Base-by-base conservation (phyloP, 2,888 invertebrate species). In the Lydus trimaculatus region DNA sequence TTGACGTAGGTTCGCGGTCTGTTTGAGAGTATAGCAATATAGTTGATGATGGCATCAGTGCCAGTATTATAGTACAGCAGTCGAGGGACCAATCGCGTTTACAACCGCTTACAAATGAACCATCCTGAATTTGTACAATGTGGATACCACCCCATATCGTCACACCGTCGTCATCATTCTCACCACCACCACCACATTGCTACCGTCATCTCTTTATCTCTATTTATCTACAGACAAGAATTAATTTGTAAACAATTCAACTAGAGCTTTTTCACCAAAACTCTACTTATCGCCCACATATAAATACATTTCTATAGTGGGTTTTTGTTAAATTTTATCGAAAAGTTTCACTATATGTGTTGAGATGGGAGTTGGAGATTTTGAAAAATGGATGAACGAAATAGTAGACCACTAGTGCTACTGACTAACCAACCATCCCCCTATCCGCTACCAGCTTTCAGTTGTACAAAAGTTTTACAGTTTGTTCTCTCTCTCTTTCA, bases 21-120 rank as follows among this genome's bases (percentile, higher is more conserved):
- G 82, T 82, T 82, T 82, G 81, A 80, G 82, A 83, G 83, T 81
- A 79, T 79, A 78, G 84, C 83, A 84, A 85, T 85, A 85, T 85
- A 84, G 81, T 84, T 85, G 85, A 85, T 84, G 84, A 81, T 79
- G 80, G 79, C 79, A 84, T 84, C 83, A 81, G 78, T 77, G 76
- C 75, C 75, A 78, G 81, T 82, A 86, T 86, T 85, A 85, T 81
- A 80, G 80, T 82, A 86, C 81, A 81, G 82, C 83, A 82, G 84
- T 80, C 81, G 75, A 76, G 85, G 85, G 86, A 85, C 83, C 84
- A 82, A 85, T 85, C 82, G 81, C 74, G 80, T 81, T 83, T 83
- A 83, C 81, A 78, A 76, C 83, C 77, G 76, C 77, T 75, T 77
- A 76, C 78, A 80, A 80, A 81, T 81, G 78, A 79, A 79, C 80